A percentile compares a stretch with the other conserved stretches of the same genome.
Evolutionary conservation across 2,888 invertebrate genomes (phyloP).

Genomic region (Standfussiana lucernea): DNA sequence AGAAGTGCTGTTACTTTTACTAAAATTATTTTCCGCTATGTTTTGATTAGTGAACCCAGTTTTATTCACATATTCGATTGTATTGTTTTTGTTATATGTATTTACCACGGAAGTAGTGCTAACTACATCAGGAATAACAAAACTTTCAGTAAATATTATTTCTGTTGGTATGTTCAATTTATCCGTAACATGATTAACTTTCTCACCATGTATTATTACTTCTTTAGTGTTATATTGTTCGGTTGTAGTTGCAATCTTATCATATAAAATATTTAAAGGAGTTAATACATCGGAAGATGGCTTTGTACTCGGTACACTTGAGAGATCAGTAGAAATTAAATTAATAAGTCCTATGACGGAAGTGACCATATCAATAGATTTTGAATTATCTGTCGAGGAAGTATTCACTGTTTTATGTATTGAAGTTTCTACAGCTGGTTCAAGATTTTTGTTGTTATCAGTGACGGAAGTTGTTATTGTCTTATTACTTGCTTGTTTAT

Average conservation of each 20-base stretch:
- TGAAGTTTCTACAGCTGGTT: conserved; percentile 12
- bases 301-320: neutral
- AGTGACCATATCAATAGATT: conserved; percentile 25
- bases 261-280: conserved; percentile 20
- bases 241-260: conserved; percentile 7
- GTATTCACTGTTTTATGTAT: conserved; percentile 7
- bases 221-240: conserved; percentile 27
- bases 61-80: conserved; percentile 1
- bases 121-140: neutral
- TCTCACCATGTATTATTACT: conserved; percentile 18
- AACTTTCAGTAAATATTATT: neutral
- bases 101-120: neutral
- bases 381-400: conserved; percentile 25
- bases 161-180: conserved; percentile 18
- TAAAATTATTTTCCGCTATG: neutral
- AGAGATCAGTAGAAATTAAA: conserved; percentile 29
- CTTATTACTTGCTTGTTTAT: conserved; percentile 15
- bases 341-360: conserved; percentile 36
- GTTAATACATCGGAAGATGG: conserved; percentile 1
- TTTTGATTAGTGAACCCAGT: neutral
- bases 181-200: neutral
- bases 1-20: neutral
- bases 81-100: neutral
- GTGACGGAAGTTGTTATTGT: conserved; percentile 17
- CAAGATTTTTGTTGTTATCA: conserved; percentile 8